Conservation (phyloP, 1,140 invertebrate genomes). For the Neoseiulus cucumeris region DNA sequence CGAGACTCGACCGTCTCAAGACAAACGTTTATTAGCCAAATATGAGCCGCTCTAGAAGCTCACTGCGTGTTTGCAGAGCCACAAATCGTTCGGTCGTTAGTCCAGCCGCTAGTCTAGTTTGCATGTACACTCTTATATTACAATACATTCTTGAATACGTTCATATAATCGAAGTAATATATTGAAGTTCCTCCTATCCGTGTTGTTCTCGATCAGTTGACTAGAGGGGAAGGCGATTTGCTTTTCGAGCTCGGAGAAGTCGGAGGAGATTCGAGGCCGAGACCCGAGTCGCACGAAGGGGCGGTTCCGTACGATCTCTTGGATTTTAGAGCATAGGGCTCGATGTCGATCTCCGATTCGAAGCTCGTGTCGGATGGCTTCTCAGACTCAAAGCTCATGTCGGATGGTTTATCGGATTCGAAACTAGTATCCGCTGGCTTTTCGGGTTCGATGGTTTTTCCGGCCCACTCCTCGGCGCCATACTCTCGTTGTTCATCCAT, state of each 20-base stretch:
- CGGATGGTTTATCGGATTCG: slow-evolving; percentile 35
- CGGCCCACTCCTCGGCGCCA: background rate
- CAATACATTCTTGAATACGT: background rate
- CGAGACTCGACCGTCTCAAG: too few species aligned
- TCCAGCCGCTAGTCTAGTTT: background rate
- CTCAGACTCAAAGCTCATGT: slow-evolving; percentile 8
- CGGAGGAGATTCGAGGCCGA: background rate
- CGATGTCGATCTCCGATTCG: slow-evolving; percentile 10
- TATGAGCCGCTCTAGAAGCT: background rate
- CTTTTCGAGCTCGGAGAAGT: background rate
- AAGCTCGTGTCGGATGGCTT: slow-evolving; percentile 12
- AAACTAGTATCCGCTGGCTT: slow-evolving; percentile 37
- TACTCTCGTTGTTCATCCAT: background rate
- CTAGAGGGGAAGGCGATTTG: background rate
- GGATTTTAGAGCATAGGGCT: background rate
- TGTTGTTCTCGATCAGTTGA: background rate
- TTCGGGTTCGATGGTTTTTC: background rate
- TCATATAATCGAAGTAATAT: too few species aligned
- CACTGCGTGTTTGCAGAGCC: background rate
- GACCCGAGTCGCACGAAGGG: background rate
- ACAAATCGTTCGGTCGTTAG: background rate
- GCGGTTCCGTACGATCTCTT: background rate
- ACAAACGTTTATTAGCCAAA: background rate
- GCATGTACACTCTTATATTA: background rate
- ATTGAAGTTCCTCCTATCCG: too few species aligned